These are phyloP conservation scores for Pristionchus arcanus DNA, from an alignment of 2,888 invertebrate genomes.

Conservation along the genomic window DNA sequence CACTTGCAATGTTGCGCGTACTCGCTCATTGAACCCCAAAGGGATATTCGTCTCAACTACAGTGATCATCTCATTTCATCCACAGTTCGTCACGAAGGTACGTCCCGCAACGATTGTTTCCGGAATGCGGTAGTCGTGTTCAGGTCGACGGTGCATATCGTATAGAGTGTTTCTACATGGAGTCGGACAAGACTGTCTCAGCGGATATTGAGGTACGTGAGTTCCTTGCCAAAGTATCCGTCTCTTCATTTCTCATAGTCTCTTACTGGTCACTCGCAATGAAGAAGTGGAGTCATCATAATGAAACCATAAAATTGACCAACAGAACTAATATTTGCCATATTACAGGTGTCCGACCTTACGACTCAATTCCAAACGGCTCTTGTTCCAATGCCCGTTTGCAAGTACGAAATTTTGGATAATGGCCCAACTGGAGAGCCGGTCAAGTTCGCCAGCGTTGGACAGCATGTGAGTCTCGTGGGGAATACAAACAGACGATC, in stretches of 20 bases:
- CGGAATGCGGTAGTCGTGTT: background rate
- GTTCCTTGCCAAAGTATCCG: too few relatives aligned
- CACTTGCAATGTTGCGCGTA: conserved; percentile 78
- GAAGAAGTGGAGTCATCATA: background rate
- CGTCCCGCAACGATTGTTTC: conserved; percentile 9
- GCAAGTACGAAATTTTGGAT: conserved; percentile 78
- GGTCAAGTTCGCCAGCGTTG: conserved; percentile 78
- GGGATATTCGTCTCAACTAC: conserved; percentile 79
- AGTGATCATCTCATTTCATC: conserved; percentile 79
- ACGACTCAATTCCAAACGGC: conserved; percentile 78
- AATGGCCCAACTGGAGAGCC: conserved; percentile 78
- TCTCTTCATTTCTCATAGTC: background rate
- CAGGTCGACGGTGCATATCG: conserved; percentile 73
- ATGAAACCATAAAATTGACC: background rate
- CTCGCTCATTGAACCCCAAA: conserved; percentile 78
- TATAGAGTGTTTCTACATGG: conserved; percentile 78
- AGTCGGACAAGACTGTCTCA: conserved; percentile 75
- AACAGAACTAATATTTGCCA: background rate
- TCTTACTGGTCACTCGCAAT: background rate
- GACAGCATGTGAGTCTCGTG: conserved; percentile 65
- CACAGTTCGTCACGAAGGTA: conserved; percentile 78
- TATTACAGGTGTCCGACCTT: conserved; percentile 74
- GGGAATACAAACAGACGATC: background rate
- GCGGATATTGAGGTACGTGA: conserved; percentile 69
- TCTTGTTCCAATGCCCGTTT: conserved; percentile 78